Conservation (phyloP, 1,140 invertebrate species). For the Subanguina moxae region DNA sequence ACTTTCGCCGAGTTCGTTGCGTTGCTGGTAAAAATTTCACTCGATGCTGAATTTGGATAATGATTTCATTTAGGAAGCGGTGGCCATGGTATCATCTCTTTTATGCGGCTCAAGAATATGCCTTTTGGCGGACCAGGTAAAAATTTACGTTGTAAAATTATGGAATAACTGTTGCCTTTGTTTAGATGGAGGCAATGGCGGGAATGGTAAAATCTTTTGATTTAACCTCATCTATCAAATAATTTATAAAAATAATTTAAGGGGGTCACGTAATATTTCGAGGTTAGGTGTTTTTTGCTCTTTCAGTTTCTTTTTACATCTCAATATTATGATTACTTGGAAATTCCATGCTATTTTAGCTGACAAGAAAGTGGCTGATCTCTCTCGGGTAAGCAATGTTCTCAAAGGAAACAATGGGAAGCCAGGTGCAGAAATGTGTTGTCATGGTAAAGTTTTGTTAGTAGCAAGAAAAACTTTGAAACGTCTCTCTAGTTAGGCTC, state of each 20-base stretch:
- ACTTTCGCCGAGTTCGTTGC: slow-evolving; percentile 63
- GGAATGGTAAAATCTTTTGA: background rate
- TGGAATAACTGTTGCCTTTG: slow-evolving; percentile 72
- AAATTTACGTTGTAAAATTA: slow-evolving; percentile 91
- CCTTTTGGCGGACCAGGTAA: slow-evolving; percentile 86
- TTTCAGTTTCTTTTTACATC: background rate
- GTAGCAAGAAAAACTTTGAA: background rate
- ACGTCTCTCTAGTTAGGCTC: background rate
- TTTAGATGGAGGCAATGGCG: slow-evolving; percentile 1
- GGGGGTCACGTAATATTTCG: background rate
- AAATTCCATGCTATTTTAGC: too few species aligned
- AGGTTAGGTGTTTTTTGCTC: background rate
- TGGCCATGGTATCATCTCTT: slow-evolving; percentile 84
- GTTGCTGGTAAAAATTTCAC: slow-evolving; percentile 62
- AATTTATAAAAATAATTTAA: slow-evolving; percentile 7
- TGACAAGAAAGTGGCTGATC: slow-evolving; percentile 45
- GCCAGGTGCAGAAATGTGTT: slow-evolving; percentile 72
- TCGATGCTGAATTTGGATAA: too few species aligned
- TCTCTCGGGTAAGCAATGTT: slow-evolving; percentile 15
- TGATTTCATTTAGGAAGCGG: slow-evolving; percentile 69
- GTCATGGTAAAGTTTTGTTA: slow-evolving; percentile 61
- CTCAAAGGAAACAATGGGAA: slow-evolving; percentile 32
- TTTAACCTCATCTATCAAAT: background rate
- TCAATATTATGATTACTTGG: slow-evolving; percentile 14
- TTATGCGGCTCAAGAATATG: slow-evolving; percentile 73